Evolutionary conservation across 2,113 vertebrate species (phyloP), one percentile per base, ranked within the genome.

Genomic region (Psilopogon haemacephalus): DNA sequence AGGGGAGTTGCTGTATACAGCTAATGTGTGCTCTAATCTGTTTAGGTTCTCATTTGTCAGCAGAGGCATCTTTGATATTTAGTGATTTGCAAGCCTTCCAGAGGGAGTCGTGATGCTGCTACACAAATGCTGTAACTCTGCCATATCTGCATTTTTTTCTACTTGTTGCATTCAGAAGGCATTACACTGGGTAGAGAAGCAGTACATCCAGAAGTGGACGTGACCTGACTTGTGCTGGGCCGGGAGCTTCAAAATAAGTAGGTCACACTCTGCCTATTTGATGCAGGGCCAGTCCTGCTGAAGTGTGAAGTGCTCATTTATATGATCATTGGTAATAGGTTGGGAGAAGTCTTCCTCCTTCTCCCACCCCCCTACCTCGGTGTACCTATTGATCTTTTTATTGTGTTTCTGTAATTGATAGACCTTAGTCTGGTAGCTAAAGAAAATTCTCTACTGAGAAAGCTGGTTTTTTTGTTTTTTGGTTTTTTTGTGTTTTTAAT

Each of bases 321-420:
- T 84, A 77, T 94, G 73, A 62, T 38, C 84, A 74, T 90, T 86
- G 80, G 46, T 84, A 75, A 72, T 60, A 15, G 6, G 8, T 19
- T 94, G 67, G 65, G 42, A 90, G 38, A 81, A 78, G 18, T 28
- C 48, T 50, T 50, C 23, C 18, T 80, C 6, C 15, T 74, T 20
- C 55, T 83, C 32, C 40, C 55, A 11, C 26, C 77, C 33, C 15
- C 6, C 50, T 68, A 23, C 62, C 58, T 82, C 3, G 0, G 5
- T 50, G 40, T 71, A 37, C 50, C 50, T 91, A 76, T 79, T 71
- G 88, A 84, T 96, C 58, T 76, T 84, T 93, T 81, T 60, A 37
- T 83, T 70, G 24, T 40, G 54, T 64, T 91, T 83, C 46, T 68
- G 38, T 84, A 46, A 68, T 86, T 86, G 77, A 81, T 40, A 42